These are phyloP conservation scores for Notodonta dromedarius DNA, from an alignment of 2,888 invertebrate genomes.

Conservation along the genomic window DNA sequence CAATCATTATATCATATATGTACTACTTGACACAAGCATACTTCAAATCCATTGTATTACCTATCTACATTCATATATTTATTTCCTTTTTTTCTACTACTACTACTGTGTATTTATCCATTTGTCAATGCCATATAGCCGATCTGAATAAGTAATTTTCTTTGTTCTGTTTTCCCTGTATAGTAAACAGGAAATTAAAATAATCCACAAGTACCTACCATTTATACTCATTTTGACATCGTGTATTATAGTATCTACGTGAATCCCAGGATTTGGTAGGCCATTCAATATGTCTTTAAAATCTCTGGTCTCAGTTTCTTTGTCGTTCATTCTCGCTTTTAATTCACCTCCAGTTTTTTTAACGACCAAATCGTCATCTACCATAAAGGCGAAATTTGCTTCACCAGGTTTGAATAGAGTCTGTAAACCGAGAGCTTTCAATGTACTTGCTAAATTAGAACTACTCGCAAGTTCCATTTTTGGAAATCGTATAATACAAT, in stretches of 20 bases:
- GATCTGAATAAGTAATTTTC: too few relatives aligned
- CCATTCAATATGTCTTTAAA: slow-evolving; percentile 51
- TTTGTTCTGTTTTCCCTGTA: background rate
- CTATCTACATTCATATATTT: too few relatives aligned
- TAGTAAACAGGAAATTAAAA: background rate
- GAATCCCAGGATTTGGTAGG: slow-evolving; percentile 84
- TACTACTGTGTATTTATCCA: too few relatives aligned
- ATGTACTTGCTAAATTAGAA: slow-evolving; percentile 78
- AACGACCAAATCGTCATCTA: slow-evolving; percentile 49
- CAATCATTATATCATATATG: too few relatives aligned
- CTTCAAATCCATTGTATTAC: too few relatives aligned
- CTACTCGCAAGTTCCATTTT: slow-evolving; percentile 88
- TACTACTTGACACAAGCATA: too few relatives aligned
- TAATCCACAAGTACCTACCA: slow-evolving; percentile 49
- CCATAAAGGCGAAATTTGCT: slow-evolving; percentile 88
- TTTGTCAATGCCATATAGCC: too few relatives aligned
- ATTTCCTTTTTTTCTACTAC: too few relatives aligned
- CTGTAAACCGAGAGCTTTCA: slow-evolving; percentile 84
- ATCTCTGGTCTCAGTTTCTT: slow-evolving; percentile 34
- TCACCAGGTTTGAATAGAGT: slow-evolving; percentile 85
- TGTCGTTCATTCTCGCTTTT: slow-evolving; percentile 46
- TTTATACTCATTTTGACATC: slow-evolving; percentile 87
- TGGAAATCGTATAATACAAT: slow-evolving; percentile 86
- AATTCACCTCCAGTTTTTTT: slow-evolving; percentile 57
- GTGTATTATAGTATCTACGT: slow-evolving; percentile 86